These are phyloP conservation scores for Cynoglossus semilaevis DNA, from an alignment of 2,113 vertebrate species.

Conservation along the genomic window DNA sequence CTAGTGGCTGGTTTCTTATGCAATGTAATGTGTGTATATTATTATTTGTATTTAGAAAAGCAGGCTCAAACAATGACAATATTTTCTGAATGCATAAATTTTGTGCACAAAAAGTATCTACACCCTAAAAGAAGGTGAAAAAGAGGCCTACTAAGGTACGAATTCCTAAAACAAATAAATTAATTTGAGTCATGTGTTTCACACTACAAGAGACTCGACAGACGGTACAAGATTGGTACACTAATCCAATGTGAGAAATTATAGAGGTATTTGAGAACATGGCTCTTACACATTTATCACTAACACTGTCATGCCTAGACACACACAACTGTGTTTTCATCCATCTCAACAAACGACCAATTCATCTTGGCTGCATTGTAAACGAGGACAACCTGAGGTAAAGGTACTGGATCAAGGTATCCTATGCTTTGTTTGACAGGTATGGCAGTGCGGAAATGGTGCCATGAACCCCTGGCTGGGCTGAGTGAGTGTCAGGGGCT, in stretches of 20 bases:
- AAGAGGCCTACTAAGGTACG: too few species aligned
- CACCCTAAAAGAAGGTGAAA: too few species aligned
- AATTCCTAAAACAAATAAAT: too few species aligned
- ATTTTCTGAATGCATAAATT: too few species aligned
- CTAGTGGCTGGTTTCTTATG: too few species aligned
- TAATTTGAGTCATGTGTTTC: too few species aligned
- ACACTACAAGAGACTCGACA: not conserved
- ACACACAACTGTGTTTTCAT: constrained; percentile 57
- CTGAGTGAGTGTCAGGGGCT: constrained; percentile 54
- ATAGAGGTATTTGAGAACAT: constrained; percentile 43
- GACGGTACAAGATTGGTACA: not conserved
- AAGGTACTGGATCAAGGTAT: constrained; percentile 57
- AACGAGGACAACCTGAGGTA: constrained; percentile 46
- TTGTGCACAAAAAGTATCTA: too few species aligned
- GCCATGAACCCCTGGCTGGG: constrained; percentile 53
- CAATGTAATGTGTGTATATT: too few species aligned
- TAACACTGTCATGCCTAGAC: constrained; percentile 49
- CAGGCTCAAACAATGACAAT: too few species aligned
- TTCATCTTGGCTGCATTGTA: constrained; percentile 53
- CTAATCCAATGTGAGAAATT: constrained; percentile 42
- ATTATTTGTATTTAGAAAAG: too few species aligned
- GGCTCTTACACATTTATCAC: constrained; percentile 60
- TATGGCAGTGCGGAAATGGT: constrained; percentile 54
- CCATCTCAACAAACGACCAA: constrained; percentile 42
- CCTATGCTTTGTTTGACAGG: constrained; percentile 57